These are phyloP conservation scores for Meloe dianella DNA, from an alignment of 2,888 invertebrate genomes.

Conservation along the genomic window DNA sequence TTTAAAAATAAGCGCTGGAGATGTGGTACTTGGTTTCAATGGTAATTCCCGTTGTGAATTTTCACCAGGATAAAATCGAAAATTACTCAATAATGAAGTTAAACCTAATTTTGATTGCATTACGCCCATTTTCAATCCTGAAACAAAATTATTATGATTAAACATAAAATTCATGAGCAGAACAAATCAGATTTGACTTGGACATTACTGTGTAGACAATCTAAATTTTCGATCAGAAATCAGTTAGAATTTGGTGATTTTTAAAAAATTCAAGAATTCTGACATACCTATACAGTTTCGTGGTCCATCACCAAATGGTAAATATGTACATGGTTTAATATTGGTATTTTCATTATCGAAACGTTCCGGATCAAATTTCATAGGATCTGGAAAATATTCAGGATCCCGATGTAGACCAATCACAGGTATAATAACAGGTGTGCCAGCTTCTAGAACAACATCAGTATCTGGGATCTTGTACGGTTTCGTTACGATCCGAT, in stretches of 20 bases:
- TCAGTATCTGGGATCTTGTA: conserved; percentile 24
- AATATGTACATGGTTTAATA: conserved; percentile 19
- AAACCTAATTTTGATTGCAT: conserved; percentile 25
- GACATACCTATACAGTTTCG: conserved; percentile 27
- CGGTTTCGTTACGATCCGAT: conserved; percentile 16
- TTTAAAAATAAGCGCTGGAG: conserved; percentile 9
- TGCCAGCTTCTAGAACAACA: conserved; percentile 17
- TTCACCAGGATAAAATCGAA: conserved; percentile 18
- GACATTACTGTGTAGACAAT: too few relatives aligned
- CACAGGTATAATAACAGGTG: conserved; percentile 20
- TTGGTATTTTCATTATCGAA: conserved; percentile 17
- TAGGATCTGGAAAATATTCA: conserved; percentile 26
- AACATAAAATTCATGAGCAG: too few relatives aligned
- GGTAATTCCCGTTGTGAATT: conserved; percentile 17
- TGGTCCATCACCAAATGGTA: conserved; percentile 29
- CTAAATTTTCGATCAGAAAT: too few relatives aligned
- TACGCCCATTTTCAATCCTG: conserved; percentile 20
- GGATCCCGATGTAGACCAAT: conserved; percentile 24
- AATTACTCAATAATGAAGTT: conserved; percentile 19
- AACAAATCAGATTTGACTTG: too few relatives aligned
- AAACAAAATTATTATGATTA: too few relatives aligned
- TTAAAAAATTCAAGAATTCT: too few relatives aligned
- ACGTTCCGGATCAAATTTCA: conserved; percentile 26
- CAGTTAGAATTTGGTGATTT: too few relatives aligned
- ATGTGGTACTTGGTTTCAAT: conserved; percentile 13